These are phyloP conservation scores for Eilema caniola DNA, from an alignment of 2,888 invertebrate species.

Conservation along the genomic window DNA sequence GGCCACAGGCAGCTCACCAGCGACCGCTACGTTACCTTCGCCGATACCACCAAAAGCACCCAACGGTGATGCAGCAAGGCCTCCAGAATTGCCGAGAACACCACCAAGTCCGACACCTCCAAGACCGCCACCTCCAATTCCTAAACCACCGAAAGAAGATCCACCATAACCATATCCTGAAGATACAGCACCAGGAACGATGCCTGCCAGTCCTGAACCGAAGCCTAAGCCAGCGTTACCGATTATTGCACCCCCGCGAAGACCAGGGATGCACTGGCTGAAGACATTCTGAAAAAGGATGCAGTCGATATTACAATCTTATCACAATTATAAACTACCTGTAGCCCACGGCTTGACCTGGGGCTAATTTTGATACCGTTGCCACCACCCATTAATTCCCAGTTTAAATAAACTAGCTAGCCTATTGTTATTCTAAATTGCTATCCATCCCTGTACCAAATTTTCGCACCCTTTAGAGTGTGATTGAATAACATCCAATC, in stretches of 20 bases:
- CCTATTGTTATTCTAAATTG: too few species aligned
- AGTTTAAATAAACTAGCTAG: too few species aligned
- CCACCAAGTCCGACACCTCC: background rate
- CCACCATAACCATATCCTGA: background rate
- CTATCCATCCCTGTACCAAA: too few species aligned
- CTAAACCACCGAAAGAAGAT: background rate
- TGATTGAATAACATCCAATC: too few species aligned
- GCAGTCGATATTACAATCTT: background rate
- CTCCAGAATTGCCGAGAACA: background rate
- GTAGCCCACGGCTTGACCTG: too few species aligned
- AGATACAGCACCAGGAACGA: background rate
- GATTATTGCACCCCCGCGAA: background rate
- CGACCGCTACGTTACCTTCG: conserved; percentile 55
- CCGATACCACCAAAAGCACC: conserved; percentile 35
- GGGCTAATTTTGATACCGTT: too few species aligned
- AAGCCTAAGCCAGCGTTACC: background rate
- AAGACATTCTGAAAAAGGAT: background rate
- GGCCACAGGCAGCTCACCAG: conserved; percentile 45
- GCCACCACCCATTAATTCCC: too few species aligned
- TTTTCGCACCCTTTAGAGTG: too few species aligned
- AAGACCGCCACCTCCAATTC: too few species aligned
- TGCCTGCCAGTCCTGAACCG: background rate
- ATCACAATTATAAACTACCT: too few species aligned
- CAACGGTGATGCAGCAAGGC: background rate
- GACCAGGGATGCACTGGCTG: background rate